Base-by-base conservation (phyloP, 2,113 vertebrate genomes). In the Tamias sibiricus region DNA sequence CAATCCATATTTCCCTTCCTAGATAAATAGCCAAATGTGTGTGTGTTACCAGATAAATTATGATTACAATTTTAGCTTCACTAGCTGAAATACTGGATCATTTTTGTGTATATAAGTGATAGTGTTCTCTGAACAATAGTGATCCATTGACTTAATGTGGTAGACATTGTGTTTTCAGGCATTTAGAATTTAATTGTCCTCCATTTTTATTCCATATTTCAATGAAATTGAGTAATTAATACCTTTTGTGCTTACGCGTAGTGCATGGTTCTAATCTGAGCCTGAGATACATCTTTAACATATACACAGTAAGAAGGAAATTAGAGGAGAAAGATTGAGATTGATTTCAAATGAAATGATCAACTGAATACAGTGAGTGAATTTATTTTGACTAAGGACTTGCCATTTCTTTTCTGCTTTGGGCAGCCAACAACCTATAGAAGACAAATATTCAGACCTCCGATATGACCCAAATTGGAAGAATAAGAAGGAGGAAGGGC, bases 401-500 rank as follows among this genome's bases (percentile, higher is more conserved):
- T 87, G 87, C 84, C 85, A 35, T 95, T 86, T 86, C 7, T 3
- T 14, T 82, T 82, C 76, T 95, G 66, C 69, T 97, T 87, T 92
- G 87, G 90, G 64, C 71, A 98, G 98, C 81, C 92, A 80, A 22
- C 83, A 90, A 0, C 94, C 77, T 35, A 10, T 62, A 54, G 84
- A 96, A 52, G 98, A 99, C 77, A 97, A 96, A 85, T 99, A 99
- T 32, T 98, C 98, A 68, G 97, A 96, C 85, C 97, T 99, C 14
- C 98, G 98, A 20, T 99, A 99, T 52, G 98, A 99, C 74, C 98
- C 99, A 9, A 96, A 99, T 10, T 99, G 99, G 99, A 99, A 97
- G 96, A 98, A 87, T 10, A 98, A 96, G 42, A 95, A 95, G 87
- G 95, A 93, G 1, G 95, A 16, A 90, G 95, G 26, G 3, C 72